phyloP scores from a whole-genome alignment of 1,140 invertebrate species.

The Leptinotarsa defecta region DNA sequence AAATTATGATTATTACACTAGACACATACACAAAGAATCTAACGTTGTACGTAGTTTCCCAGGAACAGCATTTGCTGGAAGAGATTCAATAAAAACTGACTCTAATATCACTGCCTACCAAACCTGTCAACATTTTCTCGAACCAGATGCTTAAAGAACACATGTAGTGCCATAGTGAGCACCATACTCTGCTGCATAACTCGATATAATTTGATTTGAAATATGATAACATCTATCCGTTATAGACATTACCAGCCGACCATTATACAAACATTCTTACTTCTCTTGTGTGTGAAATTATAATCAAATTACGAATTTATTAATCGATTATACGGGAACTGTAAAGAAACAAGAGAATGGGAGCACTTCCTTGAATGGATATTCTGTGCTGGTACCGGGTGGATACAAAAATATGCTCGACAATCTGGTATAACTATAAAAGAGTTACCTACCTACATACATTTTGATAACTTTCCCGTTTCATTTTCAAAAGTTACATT shows the following conservation, averaged over 20 bases:
- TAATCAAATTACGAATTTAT: slow-evolving; percentile 9
- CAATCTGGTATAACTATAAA: too few species aligned
- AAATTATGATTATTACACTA: slow-evolving; percentile 1
- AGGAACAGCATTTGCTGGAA: slow-evolving; percentile 5
- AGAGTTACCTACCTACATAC: too few species aligned
- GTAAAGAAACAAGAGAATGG: not conserved
- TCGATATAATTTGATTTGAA: slow-evolving; percentile 4
- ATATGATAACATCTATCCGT: slow-evolving; percentile 8
- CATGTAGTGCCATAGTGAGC: slow-evolving; percentile 7
- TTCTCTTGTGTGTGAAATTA: slow-evolving; percentile 5
- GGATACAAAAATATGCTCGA: too few species aligned
- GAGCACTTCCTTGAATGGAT: not conserved
- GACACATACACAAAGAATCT: not conserved
- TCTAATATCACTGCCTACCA: slow-evolving; percentile 5
- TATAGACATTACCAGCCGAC: not conserved
- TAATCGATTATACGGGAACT: not conserved
- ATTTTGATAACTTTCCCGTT: too few species aligned
- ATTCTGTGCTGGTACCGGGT: not conserved
- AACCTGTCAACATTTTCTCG: slow-evolving; percentile 6
- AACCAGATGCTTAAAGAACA: slow-evolving; percentile 4
- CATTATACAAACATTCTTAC: slow-evolving; percentile 6
- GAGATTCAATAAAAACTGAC: not conserved
- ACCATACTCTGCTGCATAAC: not conserved
- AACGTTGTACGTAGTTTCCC: not conserved
- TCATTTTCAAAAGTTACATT: too few species aligned